Percentiles rank a stretch among this genome's conserved stretches.
phyloP scores from a whole-genome alignment of 1,140 invertebrate genomes.

The Temnothorax longispinosus region DNA sequence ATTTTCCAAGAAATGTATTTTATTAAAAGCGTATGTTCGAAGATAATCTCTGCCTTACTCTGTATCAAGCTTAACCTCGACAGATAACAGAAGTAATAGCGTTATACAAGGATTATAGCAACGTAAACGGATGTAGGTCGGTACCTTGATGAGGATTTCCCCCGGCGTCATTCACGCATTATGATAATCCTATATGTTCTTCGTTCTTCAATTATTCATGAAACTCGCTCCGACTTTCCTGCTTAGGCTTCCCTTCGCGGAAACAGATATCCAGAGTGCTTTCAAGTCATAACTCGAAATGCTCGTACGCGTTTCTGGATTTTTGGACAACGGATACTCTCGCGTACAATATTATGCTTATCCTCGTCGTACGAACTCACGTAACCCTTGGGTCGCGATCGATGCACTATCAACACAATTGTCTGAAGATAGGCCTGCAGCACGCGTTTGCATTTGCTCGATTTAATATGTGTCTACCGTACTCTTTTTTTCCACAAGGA shows the following conservation, averaged over 20 bases:
- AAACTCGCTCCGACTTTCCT: not conserved
- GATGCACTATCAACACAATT: slow-evolving; percentile 50
- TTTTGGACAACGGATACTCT: not conserved
- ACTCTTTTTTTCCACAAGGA: not conserved
- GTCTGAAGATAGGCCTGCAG: slow-evolving; percentile 27
- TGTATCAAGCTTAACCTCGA: slow-evolving; percentile 41
- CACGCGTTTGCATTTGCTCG: slow-evolving; percentile 24
- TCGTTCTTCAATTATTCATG: slow-evolving; percentile 56
- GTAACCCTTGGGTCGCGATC: slow-evolving; percentile 37
- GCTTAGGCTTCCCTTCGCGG: not conserved
- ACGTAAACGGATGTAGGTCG: slow-evolving; percentile 39
- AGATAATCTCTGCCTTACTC: not conserved
- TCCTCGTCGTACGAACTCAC: slow-evolving; percentile 13
- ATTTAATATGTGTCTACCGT: not conserved
- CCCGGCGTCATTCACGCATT: slow-evolving; percentile 56
- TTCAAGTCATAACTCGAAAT: too few relatives aligned
- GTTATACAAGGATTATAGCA: slow-evolving; percentile 30
- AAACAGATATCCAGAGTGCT: not conserved
- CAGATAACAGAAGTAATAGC: slow-evolving; percentile 28
- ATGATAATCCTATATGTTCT: slow-evolving; percentile 36
- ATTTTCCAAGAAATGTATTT: not conserved
- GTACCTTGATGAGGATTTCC: slow-evolving; percentile 55
- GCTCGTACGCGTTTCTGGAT: not conserved
- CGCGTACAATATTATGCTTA: not conserved
- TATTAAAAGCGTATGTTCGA: not conserved